Evolutionary conservation across 2,113 vertebrate genomes (phyloP), one percentile per base, ranked within the genome.

Genomic region (Protobothrops mucrosquamatus): DNA sequence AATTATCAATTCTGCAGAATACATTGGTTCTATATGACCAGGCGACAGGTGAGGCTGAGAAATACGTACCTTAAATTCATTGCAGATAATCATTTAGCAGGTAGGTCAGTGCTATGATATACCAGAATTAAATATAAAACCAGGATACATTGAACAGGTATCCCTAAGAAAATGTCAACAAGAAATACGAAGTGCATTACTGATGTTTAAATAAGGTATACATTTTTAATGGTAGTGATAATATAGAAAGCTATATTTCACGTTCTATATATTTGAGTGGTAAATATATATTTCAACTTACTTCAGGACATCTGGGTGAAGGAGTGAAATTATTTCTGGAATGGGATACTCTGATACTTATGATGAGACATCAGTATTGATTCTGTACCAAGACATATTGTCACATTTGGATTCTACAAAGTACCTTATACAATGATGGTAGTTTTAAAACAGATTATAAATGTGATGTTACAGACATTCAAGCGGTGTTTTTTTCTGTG

Each of bases 1-100:
- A 64, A 20, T 48, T 15, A 48, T 29, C 24, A 51, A 24, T 29
- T 69, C 88, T 95, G 94, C 94, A 93, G 61, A 74, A 87, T 57
- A 93, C 86, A 52, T 91, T 85, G 92, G 89, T 95, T 87, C 43
- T 43, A 2, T n/a, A 89, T 59, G 1, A n/a, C 54, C n/a, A 88
- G 9, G 23, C 56, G 54, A n/a, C 87, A 89, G n/a, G 34, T 39
- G 87, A 89, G 87, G 54, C 54, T 23, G n/a, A 89, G 52, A 39
- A 34, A 23, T 22, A 88, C 2, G 0, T 52, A 54, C 23, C 5
- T 87, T 29, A 81, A 81, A 81, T 87, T 51, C 46, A 87, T 87
- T 46, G 46, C 46, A 87, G 24, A 87, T 46, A 48, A 86, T 43
- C 23, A 48, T 39, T 81, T 81, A 74, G n/a, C n/a, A 20, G 12